A percentile compares a stretch with the other conserved stretches of the same genome.
phyloP scores from a whole-genome alignment of 2,113 vertebrate species.

The Anseranas semipalmata region DNA sequence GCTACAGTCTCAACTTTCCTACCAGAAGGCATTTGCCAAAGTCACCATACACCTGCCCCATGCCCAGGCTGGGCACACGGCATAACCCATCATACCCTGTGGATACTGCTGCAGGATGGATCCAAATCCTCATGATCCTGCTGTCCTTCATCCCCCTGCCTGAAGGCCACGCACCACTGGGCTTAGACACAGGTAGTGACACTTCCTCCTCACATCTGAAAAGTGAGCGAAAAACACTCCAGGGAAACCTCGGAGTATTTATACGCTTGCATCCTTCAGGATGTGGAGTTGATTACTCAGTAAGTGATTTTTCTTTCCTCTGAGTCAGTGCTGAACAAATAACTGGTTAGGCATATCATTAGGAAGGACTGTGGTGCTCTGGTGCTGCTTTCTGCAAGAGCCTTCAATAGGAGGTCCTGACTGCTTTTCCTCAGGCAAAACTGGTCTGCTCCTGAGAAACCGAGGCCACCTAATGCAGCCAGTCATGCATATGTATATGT shows the following conservation, averaged over 20 bases:
- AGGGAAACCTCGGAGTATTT: not conserved
- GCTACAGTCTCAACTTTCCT: too few relatives aligned
- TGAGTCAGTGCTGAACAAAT: not conserved
- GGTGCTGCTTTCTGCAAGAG: not conserved
- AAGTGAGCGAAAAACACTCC: not conserved
- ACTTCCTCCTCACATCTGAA: not conserved
- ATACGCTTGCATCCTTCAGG: not conserved
- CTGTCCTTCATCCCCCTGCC: not conserved
- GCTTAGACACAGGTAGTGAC: not conserved
- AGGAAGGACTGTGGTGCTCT: not conserved
- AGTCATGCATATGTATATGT: not conserved
- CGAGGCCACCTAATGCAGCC: not conserved
- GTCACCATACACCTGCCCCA: too few relatives aligned
- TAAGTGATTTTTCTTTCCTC: not conserved
- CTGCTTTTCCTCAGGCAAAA: not conserved
- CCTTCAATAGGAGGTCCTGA: not conserved
- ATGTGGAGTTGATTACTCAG: not conserved
- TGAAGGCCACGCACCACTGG: accelerated
- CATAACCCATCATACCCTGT: not conserved
- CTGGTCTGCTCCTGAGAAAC: not conserved
- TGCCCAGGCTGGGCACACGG: accelerated
- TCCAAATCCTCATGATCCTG: not conserved
- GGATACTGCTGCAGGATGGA: not conserved
- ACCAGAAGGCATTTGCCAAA: too few relatives aligned
- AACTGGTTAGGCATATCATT: not conserved